Evolutionary conservation across 2,888 invertebrate species (phyloP), one percentile per base, ranked within the genome.

Genomic region (Euplexia lucipara): DNA sequence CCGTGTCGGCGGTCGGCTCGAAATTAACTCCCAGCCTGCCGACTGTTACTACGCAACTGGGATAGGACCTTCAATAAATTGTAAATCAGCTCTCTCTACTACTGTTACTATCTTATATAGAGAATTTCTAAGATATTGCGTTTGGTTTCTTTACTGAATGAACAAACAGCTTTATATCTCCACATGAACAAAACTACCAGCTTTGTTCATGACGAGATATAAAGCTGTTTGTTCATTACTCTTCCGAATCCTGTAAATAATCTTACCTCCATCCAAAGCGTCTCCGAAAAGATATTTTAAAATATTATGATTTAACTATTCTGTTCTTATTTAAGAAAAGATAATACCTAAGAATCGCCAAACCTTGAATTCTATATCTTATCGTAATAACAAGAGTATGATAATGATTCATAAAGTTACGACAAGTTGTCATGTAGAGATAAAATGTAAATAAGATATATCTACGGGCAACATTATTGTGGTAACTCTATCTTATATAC

Each of bases 21-120:
- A 81, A 83, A 84, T 84, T 78, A 80, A 77, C 79, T 77, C 71
- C 57, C 77, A 74, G 67, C 64, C 70, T 70, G 57, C 68, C 75
- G 47, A 47, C 34, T 58, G 75, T 78, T 80, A 58, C 72, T 54
- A 71, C 30, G 64, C 68, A 32, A 35, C 52, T 48, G 48, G 66
- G 56, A 64, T 52, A 66, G 44, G 49, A 71, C 59, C 73, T 74
- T 78, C n/a, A 51, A 37, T 47, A 42, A 71, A 68, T 74, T 59
- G 44, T 60, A 51, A 69, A 68, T 74, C 51, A 47, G 42, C n/a
- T 56, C 30, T 7, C 51, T 45, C 8, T 20, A 16, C 30, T 14
- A 35, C 52, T 44, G 18, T 65, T 48, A n/a, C 32, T n/a, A 30
- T 14, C 9, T 35, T 39, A 58, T 49, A 51, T 66, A 35, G 8